Evolutionary conservation across 64 coral and sea anemone species (phyloP).

Genomic region (Porites lutea): DNA sequence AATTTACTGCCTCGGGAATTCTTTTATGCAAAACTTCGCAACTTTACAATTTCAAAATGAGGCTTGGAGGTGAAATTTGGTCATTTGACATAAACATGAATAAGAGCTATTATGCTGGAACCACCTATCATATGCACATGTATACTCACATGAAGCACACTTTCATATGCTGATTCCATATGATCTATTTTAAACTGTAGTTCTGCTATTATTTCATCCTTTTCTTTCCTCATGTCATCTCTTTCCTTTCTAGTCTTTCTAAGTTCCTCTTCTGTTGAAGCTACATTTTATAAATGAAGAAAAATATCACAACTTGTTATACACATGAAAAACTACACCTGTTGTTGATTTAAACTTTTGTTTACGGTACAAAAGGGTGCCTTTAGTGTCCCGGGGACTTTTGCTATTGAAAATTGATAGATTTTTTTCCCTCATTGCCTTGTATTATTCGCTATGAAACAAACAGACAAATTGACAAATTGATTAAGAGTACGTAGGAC

Average conservation of each 20-base stretch:
- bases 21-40: too few species aligned
- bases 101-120: too few species aligned
- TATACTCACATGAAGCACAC: conserved; percentile 94
- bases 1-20: too few species aligned
- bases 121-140: too few species aligned
- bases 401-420: too few species aligned
- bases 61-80: too few species aligned
- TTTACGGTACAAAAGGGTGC: neutral
- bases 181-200: conserved; percentile 98
- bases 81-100: too few species aligned
- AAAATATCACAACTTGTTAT: neutral
- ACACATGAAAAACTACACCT: neutral
- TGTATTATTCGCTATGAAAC: too few species aligned
- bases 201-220: conserved; percentile 96
- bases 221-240: conserved; percentile 94
- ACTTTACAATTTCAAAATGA: too few species aligned
- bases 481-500: too few species aligned
- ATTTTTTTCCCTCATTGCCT: too few species aligned
- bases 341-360: neutral
- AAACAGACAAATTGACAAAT: too few species aligned
- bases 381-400: neutral
- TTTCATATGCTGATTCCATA: conserved; percentile 99
- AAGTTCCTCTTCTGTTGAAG: conserved; percentile 87
- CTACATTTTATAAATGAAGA: conserved; percentile 5
- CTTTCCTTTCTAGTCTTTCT: conserved; percentile 85